phyloP scores from a whole-genome alignment of 2,797 vertebrate genomes.

The Lycodopsis pacificus region DNA sequence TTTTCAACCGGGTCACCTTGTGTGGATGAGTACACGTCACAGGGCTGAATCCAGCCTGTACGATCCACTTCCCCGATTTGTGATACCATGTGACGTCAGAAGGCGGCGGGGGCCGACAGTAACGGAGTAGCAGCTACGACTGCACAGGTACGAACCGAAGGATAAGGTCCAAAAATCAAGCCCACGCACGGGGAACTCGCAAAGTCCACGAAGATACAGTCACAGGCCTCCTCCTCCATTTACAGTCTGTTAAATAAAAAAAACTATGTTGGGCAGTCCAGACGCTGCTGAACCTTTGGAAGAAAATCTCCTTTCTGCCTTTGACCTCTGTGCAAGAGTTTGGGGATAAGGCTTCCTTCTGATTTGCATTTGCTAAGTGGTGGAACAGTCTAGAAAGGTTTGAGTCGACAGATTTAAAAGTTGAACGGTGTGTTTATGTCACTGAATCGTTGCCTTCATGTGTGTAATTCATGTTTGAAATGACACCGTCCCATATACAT shows the following conservation, averaged over 20 bases:
- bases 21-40: slow-evolving; percentile 19
- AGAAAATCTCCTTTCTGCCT: slow-evolving; percentile 51
- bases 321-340: slow-evolving; percentile 68
- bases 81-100: slow-evolving; percentile 34
- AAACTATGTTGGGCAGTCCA: slow-evolving; percentile 27
- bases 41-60: slow-evolving; percentile 41
- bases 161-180: slow-evolving; percentile 64
- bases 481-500: slow-evolving; percentile 56
- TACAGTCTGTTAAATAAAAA: slow-evolving; percentile 57
- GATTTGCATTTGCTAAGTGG: slow-evolving; percentile 53
- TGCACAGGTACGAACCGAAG: slow-evolving; percentile 58
- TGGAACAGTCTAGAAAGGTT: slow-evolving; percentile 47
- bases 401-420: slow-evolving; percentile 14
- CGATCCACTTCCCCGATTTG: slow-evolving; percentile 53
- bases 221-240: slow-evolving; percentile 21
- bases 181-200: slow-evolving; percentile 53
- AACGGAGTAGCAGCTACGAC: slow-evolving; percentile 61
- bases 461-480: slow-evolving; percentile 17
- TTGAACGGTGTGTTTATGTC: neutral
- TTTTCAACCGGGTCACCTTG: slow-evolving; percentile 14
- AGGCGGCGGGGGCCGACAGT: slow-evolving; percentile 23
- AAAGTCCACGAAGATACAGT: slow-evolving; percentile 51
- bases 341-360: slow-evolving; percentile 74
- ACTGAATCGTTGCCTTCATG: slow-evolving; percentile 16
- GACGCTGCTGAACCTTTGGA: slow-evolving; percentile 43